Base-by-base conservation (phyloP, 2,797 vertebrate genomes). In the Mionectes olivaceus region DNA sequence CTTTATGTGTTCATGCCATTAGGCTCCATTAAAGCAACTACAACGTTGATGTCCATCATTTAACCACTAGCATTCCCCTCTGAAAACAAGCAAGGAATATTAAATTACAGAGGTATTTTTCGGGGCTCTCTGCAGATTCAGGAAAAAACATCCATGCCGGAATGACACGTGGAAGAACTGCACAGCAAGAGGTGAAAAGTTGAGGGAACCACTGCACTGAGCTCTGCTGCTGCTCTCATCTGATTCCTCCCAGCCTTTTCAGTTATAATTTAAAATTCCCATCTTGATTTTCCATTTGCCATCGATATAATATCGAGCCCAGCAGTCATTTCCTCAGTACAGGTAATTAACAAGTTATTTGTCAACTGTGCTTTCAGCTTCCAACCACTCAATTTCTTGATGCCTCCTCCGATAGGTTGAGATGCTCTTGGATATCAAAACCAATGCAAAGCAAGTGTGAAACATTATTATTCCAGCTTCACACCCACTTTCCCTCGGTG, bases 381-480 rank as follows among this genome's bases (percentile, higher is more conserved):
- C 79, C 78, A 44, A 2, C 39, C 41, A 13, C 56, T 61, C 47
- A 1, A 11, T 4, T 19, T 27, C 73, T 35, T 19, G 1, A 7
- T 5, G 65, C 56, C 71, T 68, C 46, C 39, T 5, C 70, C 4
- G 75, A 43, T 14, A 5, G 49, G 50, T 10, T 65, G 25, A 16
- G 18, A 32, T 8, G 63, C 47, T 70, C 74, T 4, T 35, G 73
- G 76, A 17, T 35, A 52, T 79, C 94, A 74, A 90, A 82, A 37
- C 77, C 91, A 39, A 44, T 6, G 87, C 83, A 86, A 87, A 95
- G 83, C 61, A 13, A 95, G 92, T 89, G 94, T 70, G 91, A 96
- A 96, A 90, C 89, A 75, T 95, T 83, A 85, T 95, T 90, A 95
- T 96, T 95, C 93, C 94, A 93, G 86, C 94, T 97, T 95, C 95